Evolutionary conservation across 2,113 vertebrate species (phyloP), one percentile per base, ranked within the genome.

Genomic region (Saiga tatarica): DNA sequence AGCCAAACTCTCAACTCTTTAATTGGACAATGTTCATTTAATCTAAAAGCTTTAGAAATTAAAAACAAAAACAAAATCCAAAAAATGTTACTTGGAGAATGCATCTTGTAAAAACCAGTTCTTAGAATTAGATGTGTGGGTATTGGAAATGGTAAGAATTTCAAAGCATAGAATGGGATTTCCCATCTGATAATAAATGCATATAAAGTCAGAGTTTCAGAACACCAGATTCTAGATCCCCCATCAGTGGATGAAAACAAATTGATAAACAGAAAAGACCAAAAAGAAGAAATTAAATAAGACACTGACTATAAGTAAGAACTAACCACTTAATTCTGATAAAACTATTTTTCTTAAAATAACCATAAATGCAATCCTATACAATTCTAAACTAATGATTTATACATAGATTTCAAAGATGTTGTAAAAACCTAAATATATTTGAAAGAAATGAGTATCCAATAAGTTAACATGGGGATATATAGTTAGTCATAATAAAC

Each of bases 391-490:
- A 96, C 53, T 28, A 79, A 71, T 59, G 74, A 76, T 94, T 95
- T 94, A 79, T 81, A 97, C 57, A 95, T 42, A 87, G 50, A 55
- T 96, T 36, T 79, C 25, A 87, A 89, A 64, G 15, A 81, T 96
- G 96, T 30, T 95, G 71, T 30, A 90, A 87, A 87, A 62, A 89
- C 25, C 17, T 81, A 92, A 94, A 47, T 79, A 50, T 87, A 87
- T 94, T 47, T 94, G 81, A 94, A 17, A 86, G 82, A 97, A 87
- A 87, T 90, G 91, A 45, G 57, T 50, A 96, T 79, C 55, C 92
- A 93, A 74, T 50, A 67, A 89, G 36, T 95, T 55, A 57, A 42
- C 21, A 30, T 16, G 16, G 39, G 14, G 36, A 92, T 83, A 62
- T 85, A n/a, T 5, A 94, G n/a, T 15, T 97, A 83, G 0, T 74